Base-by-base conservation (phyloP, 2,113 vertebrate species). In the Cheilinus undulatus region DNA sequence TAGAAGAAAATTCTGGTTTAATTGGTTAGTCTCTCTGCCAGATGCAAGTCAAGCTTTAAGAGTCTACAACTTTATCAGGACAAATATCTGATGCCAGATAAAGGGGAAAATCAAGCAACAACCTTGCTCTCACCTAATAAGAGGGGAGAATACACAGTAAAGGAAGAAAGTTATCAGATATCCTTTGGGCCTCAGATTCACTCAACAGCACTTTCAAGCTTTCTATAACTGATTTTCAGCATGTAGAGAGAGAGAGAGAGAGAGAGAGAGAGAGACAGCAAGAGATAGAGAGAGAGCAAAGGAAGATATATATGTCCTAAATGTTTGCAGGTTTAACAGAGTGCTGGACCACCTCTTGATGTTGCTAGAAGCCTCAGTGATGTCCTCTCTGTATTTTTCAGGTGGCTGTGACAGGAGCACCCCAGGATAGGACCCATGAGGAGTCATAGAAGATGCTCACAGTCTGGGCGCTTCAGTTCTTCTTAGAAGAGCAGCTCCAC, bases 381-480 rank as follows among this genome's bases (percentile, higher is more conserved):
- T 67, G 45, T 65, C 69, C 5, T 82, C n/a, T 88, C 34, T 92
- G 72, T 45, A 3, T 73, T 38, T 85, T 93, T 86, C 88, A 93
- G 96, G 93, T 93, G 95, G 95, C 94, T 94, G 98, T 96, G 97
- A 96, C 95, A 96, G 96, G 97, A 96, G 94, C 94, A 97, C 94
- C 95, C 96, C 95, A 92, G 95, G 74, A 93, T 94, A 96, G 96
- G 95, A 96, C 97, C 96, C 97, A 99, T 99, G 97, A 98, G 95
- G 96, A 98, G 96, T 96, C 90, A 94, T 95, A 95, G 96, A 98
- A 99, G 95, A 98, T 99, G 97, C 96, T 95, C 95, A 93, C 93
- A 91, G 94, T 94, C 94, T 96, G 93, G 94, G 96, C 93, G 93
- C 96, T 95, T 96, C 93, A 98, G 97, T 95, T 98, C 96, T 96